Percentiles rank a stretch among this genome's conserved stretches.
phyloP scores from a whole-genome alignment of 2,888 invertebrate genomes.

The Megaustenia siamemsis region DNA sequence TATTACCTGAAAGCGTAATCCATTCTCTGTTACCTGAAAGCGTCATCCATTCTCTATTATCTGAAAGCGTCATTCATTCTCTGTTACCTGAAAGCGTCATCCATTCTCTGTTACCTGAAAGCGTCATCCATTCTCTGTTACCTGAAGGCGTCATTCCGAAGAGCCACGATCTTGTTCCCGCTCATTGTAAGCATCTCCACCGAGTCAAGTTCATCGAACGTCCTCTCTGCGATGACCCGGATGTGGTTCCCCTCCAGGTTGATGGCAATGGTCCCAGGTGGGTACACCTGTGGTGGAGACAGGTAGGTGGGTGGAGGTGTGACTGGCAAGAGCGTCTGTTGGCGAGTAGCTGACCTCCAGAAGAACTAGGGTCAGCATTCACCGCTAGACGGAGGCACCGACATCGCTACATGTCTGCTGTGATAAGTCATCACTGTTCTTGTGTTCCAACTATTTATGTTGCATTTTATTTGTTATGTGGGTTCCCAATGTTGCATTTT shows the following conservation, averaged over 20 bases:
- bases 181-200: conserved; percentile 88
- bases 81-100: not conserved
- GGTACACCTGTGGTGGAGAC: conserved; percentile 50
- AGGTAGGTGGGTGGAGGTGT: too few species aligned
- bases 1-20: too few species aligned
- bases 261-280: conserved; percentile 59
- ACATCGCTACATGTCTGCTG: too few species aligned
- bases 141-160: conserved; percentile 39
- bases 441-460: too few species aligned
- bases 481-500: too few species aligned
- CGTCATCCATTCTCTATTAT: too few species aligned
- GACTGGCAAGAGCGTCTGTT: too few species aligned
- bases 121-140: not conserved
- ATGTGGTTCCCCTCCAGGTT: conserved; percentile 68
- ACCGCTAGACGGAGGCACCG: too few species aligned
- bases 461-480: too few species aligned
- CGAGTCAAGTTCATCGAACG: conserved; percentile 82
- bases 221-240: conserved; percentile 56
- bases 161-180: conserved; percentile 39
- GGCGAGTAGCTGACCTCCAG: too few species aligned
- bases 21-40: not conserved
- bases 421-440: too few species aligned
- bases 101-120: not conserved
- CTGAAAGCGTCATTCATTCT: not conserved
- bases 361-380: too few species aligned